phyloP scores from a whole-genome alignment of 2,888 invertebrate species.

The Beris morrisii region DNA sequence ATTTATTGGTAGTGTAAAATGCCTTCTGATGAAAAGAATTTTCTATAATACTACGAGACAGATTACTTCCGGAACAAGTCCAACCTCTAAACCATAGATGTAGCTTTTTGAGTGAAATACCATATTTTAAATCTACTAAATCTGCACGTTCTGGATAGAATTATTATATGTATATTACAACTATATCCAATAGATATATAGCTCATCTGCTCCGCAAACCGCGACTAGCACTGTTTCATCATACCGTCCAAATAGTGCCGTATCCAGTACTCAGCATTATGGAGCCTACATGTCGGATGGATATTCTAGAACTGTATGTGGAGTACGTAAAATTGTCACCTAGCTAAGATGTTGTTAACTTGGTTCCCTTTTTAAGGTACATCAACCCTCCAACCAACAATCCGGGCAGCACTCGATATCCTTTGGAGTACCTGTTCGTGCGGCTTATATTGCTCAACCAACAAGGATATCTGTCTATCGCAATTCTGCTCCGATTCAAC shows the following conservation, averaged over 20 bases:
- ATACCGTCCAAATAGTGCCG: background rate
- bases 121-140: no score
- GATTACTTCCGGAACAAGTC: no score
- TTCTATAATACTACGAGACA: no score
- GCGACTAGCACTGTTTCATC: background rate
- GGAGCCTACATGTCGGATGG: background rate
- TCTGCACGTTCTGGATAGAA: no score
- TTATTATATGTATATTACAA: no score
- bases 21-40: no score
- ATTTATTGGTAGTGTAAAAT: no score
- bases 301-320: conserved; percentile 9
- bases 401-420: background rate
- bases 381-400: background rate
- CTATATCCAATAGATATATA: no score
- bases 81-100: no score
- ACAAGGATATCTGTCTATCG: background rate
- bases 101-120: no score
- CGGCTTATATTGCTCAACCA: background rate
- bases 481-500: background rate
- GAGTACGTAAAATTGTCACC: background rate
- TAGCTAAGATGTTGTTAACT: no score
- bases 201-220: background rate
- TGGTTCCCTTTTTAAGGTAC: background rate
- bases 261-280: background rate
- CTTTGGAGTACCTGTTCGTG: conserved; percentile 1